phyloP scores from a whole-genome alignment of 2,888 invertebrate species.

The Clistopyga incitator region DNA sequence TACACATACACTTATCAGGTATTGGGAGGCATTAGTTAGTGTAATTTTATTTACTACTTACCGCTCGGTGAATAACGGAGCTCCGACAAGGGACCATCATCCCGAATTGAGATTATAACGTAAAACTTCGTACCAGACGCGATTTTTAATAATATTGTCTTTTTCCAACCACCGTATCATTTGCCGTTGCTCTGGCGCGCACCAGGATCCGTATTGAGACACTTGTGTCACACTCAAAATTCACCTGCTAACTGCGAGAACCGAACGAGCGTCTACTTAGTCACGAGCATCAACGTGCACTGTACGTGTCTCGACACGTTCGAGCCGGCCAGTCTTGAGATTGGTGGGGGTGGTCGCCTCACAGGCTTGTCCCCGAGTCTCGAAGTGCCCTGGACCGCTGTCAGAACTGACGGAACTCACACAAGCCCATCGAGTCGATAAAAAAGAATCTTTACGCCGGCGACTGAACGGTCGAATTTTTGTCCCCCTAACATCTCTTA shows the following conservation, averaged over 20 bases:
- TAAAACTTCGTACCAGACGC: slow-evolving; percentile 64
- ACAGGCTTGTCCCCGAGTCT: slow-evolving; percentile 42
- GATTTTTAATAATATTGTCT: slow-evolving; percentile 63
- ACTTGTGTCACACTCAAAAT: slow-evolving; percentile 37
- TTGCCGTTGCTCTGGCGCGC: slow-evolving; percentile 60
- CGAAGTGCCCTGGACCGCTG: slow-evolving; percentile 43
- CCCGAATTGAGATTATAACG: slow-evolving; percentile 50
- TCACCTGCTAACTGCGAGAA: slow-evolving; percentile 46
- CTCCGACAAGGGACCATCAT: slow-evolving; percentile 60
- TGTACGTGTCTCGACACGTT: slow-evolving; percentile 74
- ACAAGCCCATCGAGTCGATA: background rate
- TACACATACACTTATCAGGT: slow-evolving; percentile 35
- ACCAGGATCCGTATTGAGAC: slow-evolving; percentile 34
- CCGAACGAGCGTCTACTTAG: slow-evolving; percentile 35
- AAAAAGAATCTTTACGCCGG: background rate
- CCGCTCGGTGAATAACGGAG: slow-evolving; percentile 33
- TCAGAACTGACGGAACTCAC: background rate
- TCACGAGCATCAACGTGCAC: slow-evolving; percentile 70
- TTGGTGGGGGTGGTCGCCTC: slow-evolving; percentile 67
- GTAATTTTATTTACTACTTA: slow-evolving; percentile 56
- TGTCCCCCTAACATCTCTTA: too few species aligned
- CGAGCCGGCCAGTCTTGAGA: slow-evolving; percentile 25
- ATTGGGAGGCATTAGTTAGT: background rate
- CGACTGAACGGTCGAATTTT: too few species aligned
- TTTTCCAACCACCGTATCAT: slow-evolving; percentile 61